Evolutionary conservation across 2,888 invertebrate genomes (phyloP), one percentile per base, ranked within the genome.

Genomic region (Ectemnius lituratus): DNA sequence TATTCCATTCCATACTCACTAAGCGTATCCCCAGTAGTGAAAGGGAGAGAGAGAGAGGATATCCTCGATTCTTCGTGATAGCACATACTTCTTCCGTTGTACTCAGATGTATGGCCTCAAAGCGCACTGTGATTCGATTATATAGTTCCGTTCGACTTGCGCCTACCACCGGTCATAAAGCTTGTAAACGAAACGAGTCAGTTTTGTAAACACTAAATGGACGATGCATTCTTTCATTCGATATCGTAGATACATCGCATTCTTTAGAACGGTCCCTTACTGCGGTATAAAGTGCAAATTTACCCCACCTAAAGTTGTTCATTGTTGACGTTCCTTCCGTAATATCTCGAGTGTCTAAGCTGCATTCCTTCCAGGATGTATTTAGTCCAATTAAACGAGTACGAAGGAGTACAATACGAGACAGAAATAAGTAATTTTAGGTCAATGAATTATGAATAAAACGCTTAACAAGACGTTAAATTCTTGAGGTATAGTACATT

Each of bases 61-160:
- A 37, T 11, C 37, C 37, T 37, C 37, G 37, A 37, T 37, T 11
- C 37, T 37, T 37, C 37, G 37, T 37, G 37, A 37, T 37, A 37
- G 37, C 37, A 16, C 52, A 52, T 52, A 16, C 16, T 52, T 52
- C 65, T 49, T 63, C 59, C n/a, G 46, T 67, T 47, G 27, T 57
- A 37, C 37, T 68, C 62, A 62, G 65, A 49, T 63, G 58, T 52
- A 52, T 68, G 68, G 64, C 58, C 73, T 68, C 67, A 68, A 62
- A 16, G 59, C 52, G 28, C 62, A 46, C 62, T 67, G 52, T 14
- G 16, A 52, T 73, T 28, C n/a, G 11, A 23, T 74, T 74, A 16
- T 18, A 52, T 18, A 52, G 52, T 52, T 18, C 52, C 37, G 37
- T 37, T 37, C 37, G 37, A 47, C 49, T 46, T 56, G 59, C 61